These are phyloP conservation scores for Hirtodrosophila confusa DNA, from an alignment of 2,888 invertebrate species.

Conservation along the genomic window DNA sequence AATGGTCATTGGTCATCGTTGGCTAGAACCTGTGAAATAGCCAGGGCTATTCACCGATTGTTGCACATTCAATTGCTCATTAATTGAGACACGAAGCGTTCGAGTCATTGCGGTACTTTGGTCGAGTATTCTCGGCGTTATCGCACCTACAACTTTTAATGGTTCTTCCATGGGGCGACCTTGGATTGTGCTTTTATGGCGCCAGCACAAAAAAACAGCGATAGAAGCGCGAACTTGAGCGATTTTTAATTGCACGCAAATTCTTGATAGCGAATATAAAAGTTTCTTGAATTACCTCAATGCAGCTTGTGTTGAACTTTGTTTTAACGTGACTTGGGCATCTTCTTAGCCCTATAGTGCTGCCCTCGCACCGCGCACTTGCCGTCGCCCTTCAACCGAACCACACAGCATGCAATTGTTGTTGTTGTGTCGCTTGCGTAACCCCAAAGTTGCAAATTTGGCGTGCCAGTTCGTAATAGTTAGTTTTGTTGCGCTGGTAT, in stretches of 20 bases:
- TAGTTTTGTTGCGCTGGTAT: constrained; percentile 32
- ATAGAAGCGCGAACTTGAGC: constrained; percentile 20
- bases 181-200: constrained; percentile 29
- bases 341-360: not conserved
- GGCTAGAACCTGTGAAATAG: not conserved
- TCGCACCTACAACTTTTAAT: constrained; percentile 23
- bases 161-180: constrained; percentile 37
- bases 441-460: constrained; percentile 31
- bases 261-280: constrained; percentile 24
- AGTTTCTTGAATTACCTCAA: constrained; percentile 3
- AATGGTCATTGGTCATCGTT: not conserved
- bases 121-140: constrained; percentile 7
- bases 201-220: constrained; percentile 12
- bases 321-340: constrained; percentile 1
- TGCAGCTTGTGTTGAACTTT: constrained; percentile 12
- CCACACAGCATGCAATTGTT: not conserved
- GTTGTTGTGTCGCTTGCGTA: constrained; percentile 20
- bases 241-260: constrained; percentile 25
- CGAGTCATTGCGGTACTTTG: constrained; percentile 6
- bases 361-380: too few relatives aligned
- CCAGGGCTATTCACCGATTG: constrained; percentile 16
- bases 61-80: constrained; percentile 15
- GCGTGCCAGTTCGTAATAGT: constrained; percentile 56
- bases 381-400: not conserved
- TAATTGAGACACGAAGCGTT: constrained; percentile 8